Percentiles rank a stretch among this genome's conserved stretches.
Evolutionary conservation across 2,113 vertebrate genomes (phyloP).

Genomic region (Hyla sarda): DNA sequence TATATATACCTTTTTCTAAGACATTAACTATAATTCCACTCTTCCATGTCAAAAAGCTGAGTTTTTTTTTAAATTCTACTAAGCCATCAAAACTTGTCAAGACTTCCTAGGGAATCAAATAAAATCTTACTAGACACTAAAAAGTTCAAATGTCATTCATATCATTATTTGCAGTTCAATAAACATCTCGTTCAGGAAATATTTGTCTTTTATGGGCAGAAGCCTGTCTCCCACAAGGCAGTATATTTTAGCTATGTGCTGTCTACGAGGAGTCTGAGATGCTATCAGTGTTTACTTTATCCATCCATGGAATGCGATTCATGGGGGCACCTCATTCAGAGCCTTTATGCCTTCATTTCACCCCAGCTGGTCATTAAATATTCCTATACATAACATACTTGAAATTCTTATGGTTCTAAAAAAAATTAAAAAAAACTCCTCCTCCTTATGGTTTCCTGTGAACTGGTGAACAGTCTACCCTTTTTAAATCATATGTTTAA

Average conservation of each 20-base stretch:
- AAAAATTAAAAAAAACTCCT: conserved; percentile 8
- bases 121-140: not conserved
- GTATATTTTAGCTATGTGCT: conserved; percentile 34
- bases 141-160: not conserved
- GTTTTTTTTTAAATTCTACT: not conserved
- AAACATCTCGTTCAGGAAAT: not conserved
- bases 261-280: conserved; percentile 46
- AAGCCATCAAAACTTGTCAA: not conserved
- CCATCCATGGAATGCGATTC: conserved; percentile 47
- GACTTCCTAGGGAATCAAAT: not conserved
- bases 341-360: conserved; percentile 45
- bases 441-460: conserved; percentile 27
- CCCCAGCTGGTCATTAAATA: conserved; percentile 47
- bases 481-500: conserved; percentile 10
- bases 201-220: conserved; percentile 27
- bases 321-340: conserved; percentile 42
- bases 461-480: not conserved
- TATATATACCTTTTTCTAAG: too few relatives aligned
- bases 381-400: conserved; percentile 51
- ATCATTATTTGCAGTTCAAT: not conserved
- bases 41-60: not conserved
- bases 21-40: not conserved
- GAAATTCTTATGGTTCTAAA: conserved; percentile 52
- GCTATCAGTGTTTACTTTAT: conserved; percentile 51
- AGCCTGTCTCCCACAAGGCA: conserved; percentile 16